phyloP scores from a whole-genome alignment of 1,140 invertebrate genomes.

The Neodiprion virginianus region DNA sequence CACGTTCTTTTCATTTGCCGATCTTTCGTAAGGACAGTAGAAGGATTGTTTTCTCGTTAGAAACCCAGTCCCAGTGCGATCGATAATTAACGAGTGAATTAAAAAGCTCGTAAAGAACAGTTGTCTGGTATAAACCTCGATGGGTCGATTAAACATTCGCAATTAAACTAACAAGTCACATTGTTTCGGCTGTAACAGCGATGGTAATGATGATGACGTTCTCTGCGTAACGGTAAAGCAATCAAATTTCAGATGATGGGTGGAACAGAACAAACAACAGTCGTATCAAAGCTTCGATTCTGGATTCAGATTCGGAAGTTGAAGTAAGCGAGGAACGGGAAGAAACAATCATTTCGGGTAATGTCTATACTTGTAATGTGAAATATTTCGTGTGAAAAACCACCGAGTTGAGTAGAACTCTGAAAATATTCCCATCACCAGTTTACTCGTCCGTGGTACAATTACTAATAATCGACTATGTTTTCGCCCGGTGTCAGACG shows the following conservation, averaged over 20 bases:
- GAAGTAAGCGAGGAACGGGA: background rate
- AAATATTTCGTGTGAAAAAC: too few species aligned
- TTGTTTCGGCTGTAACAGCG: background rate
- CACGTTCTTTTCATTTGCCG: background rate
- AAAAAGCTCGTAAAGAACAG: too few species aligned
- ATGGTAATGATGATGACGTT: too few species aligned
- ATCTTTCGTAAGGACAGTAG: too few species aligned
- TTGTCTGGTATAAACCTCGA: background rate
- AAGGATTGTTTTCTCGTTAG: too few species aligned
- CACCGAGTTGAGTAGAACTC: too few species aligned
- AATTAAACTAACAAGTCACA: background rate
- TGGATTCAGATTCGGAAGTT: conserved; percentile 3
- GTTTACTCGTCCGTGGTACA: too few species aligned
- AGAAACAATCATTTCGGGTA: background rate
- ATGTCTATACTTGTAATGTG: background rate
- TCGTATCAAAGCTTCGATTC: conserved; percentile 3
- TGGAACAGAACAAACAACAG: background rate
- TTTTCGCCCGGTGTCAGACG: conserved; percentile 22
- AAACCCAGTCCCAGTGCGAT: too few species aligned
- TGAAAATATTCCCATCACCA: too few species aligned
- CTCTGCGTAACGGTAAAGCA: background rate
- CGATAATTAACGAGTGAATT: too few species aligned
- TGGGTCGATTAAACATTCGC: background rate
- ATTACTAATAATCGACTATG: too few species aligned
- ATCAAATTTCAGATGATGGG: background rate